Evolutionary conservation across 1,140 invertebrate species (phyloP), one percentile per base, ranked within the genome.

Genomic region (Drosophila pandora): DNA sequence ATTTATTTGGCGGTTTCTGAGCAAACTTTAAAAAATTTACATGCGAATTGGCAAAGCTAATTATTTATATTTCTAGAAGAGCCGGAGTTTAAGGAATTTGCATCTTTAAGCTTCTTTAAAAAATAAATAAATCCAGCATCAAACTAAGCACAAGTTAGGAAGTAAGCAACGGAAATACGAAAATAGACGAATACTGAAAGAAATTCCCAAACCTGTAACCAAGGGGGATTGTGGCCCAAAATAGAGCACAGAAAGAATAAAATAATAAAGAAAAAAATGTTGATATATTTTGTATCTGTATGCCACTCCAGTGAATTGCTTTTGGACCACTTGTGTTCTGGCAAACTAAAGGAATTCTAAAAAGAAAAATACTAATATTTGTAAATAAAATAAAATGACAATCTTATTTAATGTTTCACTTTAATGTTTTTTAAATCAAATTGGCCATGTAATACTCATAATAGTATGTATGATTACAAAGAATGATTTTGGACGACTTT

Each of bases 1-100:
- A 63, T 63, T 64, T 72, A 55, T 74, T 74, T 74, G 23, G 5
- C 25, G 43, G 48, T 56, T 72, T 48, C 34, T 45, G 2, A 32
- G 5, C 12, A 6, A 65, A 50, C 34, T 63, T 63, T n/a, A 4
- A 25, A n/a, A 2, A 39, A 53, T 52, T 64, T 30, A 17, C 23
- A 41, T 53, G 52, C 34, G 57, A 57, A 69, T 49, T 68, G 49
- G 25, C 39, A 23, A 21, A 30, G 34, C 22, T 64, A 67, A 67
- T 64, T 67, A 64, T 67, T 64, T 56, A 39, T 47, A 52, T 47
- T 43, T 43, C 13, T 13, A n/a, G 32, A 41, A 32, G 13, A 37
- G 7, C n/a, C 13, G 2, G 41, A 21, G 21, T 17, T 22, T 2
- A 9, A 13, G 25, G n/a, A 28, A 17, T 22, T 37, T 22, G 21